Base-by-base conservation (phyloP, 35 echinoderm and acorn worm species). In the Apostichopus californicus region DNA sequence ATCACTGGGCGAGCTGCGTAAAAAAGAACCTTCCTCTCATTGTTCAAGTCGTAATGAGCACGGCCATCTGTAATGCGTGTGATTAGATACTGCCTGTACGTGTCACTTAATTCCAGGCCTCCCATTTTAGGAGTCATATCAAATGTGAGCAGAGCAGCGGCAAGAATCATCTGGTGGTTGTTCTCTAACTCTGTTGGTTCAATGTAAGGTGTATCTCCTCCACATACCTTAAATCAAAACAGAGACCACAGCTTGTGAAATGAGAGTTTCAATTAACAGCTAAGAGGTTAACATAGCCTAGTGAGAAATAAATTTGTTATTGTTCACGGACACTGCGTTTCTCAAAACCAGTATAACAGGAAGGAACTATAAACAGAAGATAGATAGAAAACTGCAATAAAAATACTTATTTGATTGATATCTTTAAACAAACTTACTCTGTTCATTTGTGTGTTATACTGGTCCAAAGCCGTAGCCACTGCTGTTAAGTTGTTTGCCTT, bases 1-100 rank as follows among this genome's bases (percentile, higher is more conserved):
- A 96, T 94, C 10, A 95, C 95, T n/a, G 95, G 95, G 1, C 95
- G 95, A 10, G 97, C 95, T 12, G 93, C 95, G 61, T 99, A 96
- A 88, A 99, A 96, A 3, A 99, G 78, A 56, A 96, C 96, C 78
- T 99, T 99, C 70, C 97, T 96, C 34, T 99, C 97, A 54, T 99
- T 99, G 65, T 96, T 93, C 90, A n/a, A n/a, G n/a, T 88, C 57
- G 92, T 96, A 96, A 28, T 96, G 93, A 15, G 95, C 91, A 25
- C 93, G 96, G 10, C 87, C 61, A 63, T 99, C 97, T n/a, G 93
- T 93, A 46, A 99, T 91, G 85, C 96, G 88, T 17, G 79, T 81
- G 10, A 83, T 9, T n/a, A n/a, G n/a, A n/a, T n/a, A n/a, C n/a
- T n/a, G n/a, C 20, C 63, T 89, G 60, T 95, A 99, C 3, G 79